Evolutionary conservation across 2,113 vertebrate species (phyloP).

Genomic region (Ellobius talpinus): DNA sequence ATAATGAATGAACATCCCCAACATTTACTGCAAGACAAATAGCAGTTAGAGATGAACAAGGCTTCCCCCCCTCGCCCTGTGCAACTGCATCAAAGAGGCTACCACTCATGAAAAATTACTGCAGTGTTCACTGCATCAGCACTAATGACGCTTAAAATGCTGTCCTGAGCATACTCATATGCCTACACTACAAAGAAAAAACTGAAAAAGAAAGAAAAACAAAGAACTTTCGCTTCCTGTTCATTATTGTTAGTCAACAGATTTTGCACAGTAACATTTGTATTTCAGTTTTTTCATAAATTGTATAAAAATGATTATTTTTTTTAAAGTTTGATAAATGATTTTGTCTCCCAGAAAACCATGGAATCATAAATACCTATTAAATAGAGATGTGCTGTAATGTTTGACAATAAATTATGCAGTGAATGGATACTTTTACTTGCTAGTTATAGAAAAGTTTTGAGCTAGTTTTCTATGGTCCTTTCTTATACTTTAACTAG

Average conservation of each 20-base stretch:
- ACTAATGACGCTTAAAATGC: constrained; percentile 85
- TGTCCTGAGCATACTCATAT: constrained; percentile 81
- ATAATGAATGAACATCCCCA: constrained; percentile 84
- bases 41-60: constrained; percentile 74
- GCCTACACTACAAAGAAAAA: constrained; percentile 76
- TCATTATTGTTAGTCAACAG: constrained; percentile 75
- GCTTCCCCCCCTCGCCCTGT: constrained; percentile 68
- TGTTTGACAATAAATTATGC: constrained; percentile 78
- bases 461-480: constrained; percentile 39
- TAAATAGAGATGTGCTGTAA: constrained; percentile 66
- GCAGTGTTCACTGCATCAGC: constrained; percentile 68
- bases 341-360: constrained; percentile 64
- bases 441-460: constrained; percentile 24
- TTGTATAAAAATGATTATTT: constrained; percentile 82
- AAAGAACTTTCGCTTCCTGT: not conserved
- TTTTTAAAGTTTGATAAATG: constrained; percentile 84
- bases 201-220: constrained; percentile 36
- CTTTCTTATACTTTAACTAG: constrained; percentile 9
- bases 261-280: constrained; percentile 76
- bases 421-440: constrained; percentile 63
- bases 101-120: constrained; percentile 81
- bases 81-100: constrained; percentile 73
- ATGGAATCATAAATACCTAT: constrained; percentile 77
- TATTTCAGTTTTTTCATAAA: constrained; percentile 82
- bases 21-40: constrained; percentile 79